Evolutionary conservation across 2,797 vertebrate genomes (phyloP), one percentile per base, ranked within the genome.

Genomic region (Zalophus californianus): DNA sequence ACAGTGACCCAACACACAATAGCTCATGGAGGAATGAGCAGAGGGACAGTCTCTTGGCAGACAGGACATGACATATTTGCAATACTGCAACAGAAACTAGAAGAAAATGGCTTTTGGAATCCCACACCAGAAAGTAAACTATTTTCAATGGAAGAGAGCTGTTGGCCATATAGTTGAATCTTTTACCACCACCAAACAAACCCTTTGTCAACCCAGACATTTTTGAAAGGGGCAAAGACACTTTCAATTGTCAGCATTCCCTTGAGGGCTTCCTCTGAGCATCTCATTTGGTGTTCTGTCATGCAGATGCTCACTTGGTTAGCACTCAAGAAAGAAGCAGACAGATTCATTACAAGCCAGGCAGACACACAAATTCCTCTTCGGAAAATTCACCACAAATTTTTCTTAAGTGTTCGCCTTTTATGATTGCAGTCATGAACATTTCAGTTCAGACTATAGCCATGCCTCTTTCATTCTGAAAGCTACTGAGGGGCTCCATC

Each of bases 291-390:
- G 68, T 92, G 35, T 96, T 96, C 97, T 97, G 97, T 95, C 70
- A 90, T 16, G 52, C 97, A 98, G 97, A 97, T 97, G 97, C 94
- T 92, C 72, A 27, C 96, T 98, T 96, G 97, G 96, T 97, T 92
- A 78, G 38, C 79, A 87, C 94, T 98, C 95, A 94, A 85, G 97
- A 97, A 97, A 96, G 95, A 89, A 96, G 96, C 98, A 98, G 97
- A 97, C 95, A 95, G 84, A 98, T 91, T 97, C 95, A 97, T 97
- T 96, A 96, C 89, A 88, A 96, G 92, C 91, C 96, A 90, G 6
- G 56, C 94, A 96, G 91, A 96, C 90, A 96, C 62, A 97, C 88
- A 96, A 94, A 96, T 96, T 97, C 94, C 91, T 96, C 90, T 89
- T 86, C 2, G 75, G 97, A 98, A 97, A 96, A 95, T 82, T 96